These are phyloP conservation scores for Sycophila sp. DNA, from an alignment of 1,140 invertebrate species.

Conservation along the genomic window DNA sequence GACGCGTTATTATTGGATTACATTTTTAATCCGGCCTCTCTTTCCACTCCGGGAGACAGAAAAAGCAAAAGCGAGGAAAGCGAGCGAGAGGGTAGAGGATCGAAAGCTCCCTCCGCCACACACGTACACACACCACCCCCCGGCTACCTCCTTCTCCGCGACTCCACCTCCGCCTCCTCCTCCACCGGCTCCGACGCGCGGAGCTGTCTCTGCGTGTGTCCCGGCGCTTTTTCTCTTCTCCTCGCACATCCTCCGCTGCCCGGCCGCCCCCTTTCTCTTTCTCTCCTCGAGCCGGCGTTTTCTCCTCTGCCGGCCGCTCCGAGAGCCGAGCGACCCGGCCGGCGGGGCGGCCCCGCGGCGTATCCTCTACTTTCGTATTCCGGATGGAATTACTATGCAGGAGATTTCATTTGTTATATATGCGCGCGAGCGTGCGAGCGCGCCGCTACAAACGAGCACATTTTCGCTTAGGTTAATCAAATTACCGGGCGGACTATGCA, in stretches of 20 bases:
- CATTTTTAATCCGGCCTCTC: conserved; percentile 66
- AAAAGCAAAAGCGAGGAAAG: background rate
- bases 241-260: conserved; percentile 35
- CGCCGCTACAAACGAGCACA: conserved; percentile 62
- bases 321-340: background rate
- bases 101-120: conserved; percentile 23
- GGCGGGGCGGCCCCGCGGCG: conserved; percentile 42
- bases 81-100: background rate
- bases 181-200: too few species aligned
- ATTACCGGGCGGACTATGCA: conserved; percentile 60
- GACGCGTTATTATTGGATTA: conserved; percentile 68
- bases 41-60: conserved; percentile 44
- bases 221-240: conserved; percentile 41
- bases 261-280: conserved; percentile 39
- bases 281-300: conserved; percentile 27
- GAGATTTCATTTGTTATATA: conserved; percentile 67
- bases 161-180: background rate
- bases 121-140: conserved; percentile 38
- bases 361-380: conserved; percentile 61
- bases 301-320: conserved; percentile 9
- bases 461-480: conserved; percentile 66
- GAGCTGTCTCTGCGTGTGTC: conserved; percentile 34
- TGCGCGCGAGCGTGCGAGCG: conserved; percentile 51
- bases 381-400: conserved; percentile 66
- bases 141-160: conserved; percentile 12